Percentiles rank a stretch among this genome's conserved stretches.
Conservation (phyloP, 2,888 invertebrate genomes). For the Mimas tiliae region DNA sequence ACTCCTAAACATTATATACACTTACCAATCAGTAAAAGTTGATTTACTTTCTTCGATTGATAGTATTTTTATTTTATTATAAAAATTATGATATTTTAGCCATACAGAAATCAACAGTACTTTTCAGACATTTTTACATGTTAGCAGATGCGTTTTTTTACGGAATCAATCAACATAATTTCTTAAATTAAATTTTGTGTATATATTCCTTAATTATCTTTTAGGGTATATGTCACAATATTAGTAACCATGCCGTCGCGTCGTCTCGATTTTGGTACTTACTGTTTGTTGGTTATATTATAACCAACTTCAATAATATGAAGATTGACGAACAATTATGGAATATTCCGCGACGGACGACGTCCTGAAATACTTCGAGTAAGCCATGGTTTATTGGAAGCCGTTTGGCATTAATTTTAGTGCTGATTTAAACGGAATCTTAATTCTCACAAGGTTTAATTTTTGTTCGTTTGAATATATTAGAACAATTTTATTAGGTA, state of each 20-base stretch:
- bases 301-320: neutral
- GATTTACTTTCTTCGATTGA: neutral
- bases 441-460: neutral
- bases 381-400: neutral
- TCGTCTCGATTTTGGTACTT: neutral
- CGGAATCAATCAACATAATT: no score
- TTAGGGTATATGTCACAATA: no score
- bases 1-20: neutral
- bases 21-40: neutral
- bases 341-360: conserved; percentile 9
- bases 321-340: neutral
- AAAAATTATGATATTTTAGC: no score
- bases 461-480: neutral
- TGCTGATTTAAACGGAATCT: neutral
- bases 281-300: neutral
- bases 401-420: neutral
- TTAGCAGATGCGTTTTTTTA: no score
- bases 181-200: no score
- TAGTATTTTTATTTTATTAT: no score
- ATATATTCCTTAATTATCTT: no score
- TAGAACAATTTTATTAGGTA: neutral
- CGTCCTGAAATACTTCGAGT: neutral
- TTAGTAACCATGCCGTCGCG: no score
- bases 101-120: no score
- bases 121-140: no score